Evolutionary conservation across 2,888 invertebrate species (phyloP).

Genomic region (Pyrochroa serraticornis): DNA sequence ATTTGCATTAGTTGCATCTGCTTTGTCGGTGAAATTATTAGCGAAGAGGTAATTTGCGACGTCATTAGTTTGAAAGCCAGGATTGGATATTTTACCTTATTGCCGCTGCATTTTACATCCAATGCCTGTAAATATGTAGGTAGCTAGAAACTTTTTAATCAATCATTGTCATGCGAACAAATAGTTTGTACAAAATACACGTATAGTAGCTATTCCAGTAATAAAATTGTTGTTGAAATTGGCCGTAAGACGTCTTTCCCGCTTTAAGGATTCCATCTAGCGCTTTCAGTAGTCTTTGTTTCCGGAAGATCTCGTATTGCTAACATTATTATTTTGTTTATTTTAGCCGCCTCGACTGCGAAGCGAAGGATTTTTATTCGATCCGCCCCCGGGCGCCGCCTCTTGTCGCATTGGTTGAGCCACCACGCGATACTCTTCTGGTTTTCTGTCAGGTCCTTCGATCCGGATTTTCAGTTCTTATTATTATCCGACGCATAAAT

Average conservation of each 20-base stretch:
- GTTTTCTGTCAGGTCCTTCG: no score
- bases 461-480: no score
- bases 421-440: no score
- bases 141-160: no score
- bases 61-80: no score
- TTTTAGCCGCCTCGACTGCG: neutral
- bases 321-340: slow-evolving; percentile 1
- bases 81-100: no score
- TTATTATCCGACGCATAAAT: no score
- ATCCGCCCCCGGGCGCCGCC: neutral
- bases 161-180: neutral
- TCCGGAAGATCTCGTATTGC: neutral
- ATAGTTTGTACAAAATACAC: neutral
- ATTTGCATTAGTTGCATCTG: no score
- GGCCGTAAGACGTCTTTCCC: neutral
- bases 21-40: no score
- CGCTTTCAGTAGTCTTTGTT: neutral
- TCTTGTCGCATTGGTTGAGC: neutral
- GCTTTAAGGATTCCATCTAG: neutral
- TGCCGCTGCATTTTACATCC: no score
- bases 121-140: no score
- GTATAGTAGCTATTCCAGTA: neutral
- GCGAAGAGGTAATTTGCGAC: no score
- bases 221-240: neutral
- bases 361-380: neutral